Conservation (phyloP, 2,113 vertebrate species). For the Gasterosteus aculeatus region DNA sequence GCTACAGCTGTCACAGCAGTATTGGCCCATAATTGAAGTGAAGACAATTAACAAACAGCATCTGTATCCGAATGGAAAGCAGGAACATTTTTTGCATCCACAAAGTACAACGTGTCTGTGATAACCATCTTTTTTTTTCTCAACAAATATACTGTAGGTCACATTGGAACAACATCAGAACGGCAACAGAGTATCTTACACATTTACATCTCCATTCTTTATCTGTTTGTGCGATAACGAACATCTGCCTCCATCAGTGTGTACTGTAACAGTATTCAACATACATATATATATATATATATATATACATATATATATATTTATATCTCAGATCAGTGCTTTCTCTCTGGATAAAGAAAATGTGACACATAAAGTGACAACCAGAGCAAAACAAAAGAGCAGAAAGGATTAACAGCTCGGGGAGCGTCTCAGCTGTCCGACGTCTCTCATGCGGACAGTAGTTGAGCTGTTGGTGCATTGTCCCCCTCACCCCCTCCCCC, state of each 20-base stretch:
- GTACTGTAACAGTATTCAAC: slow-evolving; percentile 49
- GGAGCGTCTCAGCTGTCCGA: background rate
- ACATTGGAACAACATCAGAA: slow-evolving; percentile 77
- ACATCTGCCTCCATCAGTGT: slow-evolving; percentile 57
- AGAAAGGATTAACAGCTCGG: slow-evolving; percentile 35
- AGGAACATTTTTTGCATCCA: slow-evolving; percentile 70
- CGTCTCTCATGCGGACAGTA: slow-evolving; percentile 67
- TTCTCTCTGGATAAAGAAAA: slow-evolving; percentile 63
- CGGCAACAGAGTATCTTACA: slow-evolving; percentile 76
- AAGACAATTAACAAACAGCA: slow-evolving; percentile 73
- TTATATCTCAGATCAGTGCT: slow-evolving; percentile 61
- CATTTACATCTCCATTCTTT: slow-evolving; percentile 74
- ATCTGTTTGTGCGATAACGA: slow-evolving; percentile 71
- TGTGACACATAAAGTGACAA: slow-evolving; percentile 64
- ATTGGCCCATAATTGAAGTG: slow-evolving; percentile 72
- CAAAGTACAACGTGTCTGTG: slow-evolving; percentile 75
- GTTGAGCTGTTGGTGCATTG: slow-evolving; percentile 63
- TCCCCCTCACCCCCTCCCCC: slow-evolving; percentile 4
- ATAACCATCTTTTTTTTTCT: slow-evolving; percentile 63
- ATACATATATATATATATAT: slow-evolving; percentile 29
- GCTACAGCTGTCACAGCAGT: slow-evolving; percentile 79
- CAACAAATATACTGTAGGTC: slow-evolving; percentile 77
- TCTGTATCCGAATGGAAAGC: slow-evolving; percentile 75
- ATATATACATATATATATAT: slow-evolving; percentile 39
- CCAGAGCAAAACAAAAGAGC: slow-evolving; percentile 56